A percentile compares a stretch with the other conserved stretches of the same genome.
These are phyloP conservation scores for Apis florea DNA, from an alignment of 1,140 invertebrate species.

Conservation along the genomic window DNA sequence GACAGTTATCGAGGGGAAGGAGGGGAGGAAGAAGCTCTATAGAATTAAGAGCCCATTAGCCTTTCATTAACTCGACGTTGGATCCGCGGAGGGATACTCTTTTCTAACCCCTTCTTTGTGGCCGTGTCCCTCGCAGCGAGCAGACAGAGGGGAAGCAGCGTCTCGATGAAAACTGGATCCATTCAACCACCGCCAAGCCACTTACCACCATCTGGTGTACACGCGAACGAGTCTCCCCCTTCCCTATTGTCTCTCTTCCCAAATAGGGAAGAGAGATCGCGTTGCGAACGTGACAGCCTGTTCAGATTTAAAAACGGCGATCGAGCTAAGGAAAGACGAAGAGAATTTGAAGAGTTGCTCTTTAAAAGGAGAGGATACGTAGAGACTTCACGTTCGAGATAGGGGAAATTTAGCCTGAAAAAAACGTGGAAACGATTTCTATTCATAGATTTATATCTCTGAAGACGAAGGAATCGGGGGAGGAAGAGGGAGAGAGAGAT, in stretches of 20 bases:
- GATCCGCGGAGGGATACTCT: constrained; percentile 35
- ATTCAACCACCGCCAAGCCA: constrained; percentile 37
- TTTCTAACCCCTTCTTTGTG: constrained; percentile 55
- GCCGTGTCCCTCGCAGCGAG: constrained; percentile 2
- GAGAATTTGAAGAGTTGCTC: neutral
- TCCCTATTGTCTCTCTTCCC: constrained; percentile 24
- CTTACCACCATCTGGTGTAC: constrained; percentile 52
- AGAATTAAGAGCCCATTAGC: constrained; percentile 75
- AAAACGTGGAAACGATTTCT: too few species aligned
- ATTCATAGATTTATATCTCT: too few species aligned
- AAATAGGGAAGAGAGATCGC: neutral
- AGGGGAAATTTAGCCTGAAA: too few species aligned
- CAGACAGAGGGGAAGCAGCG: constrained; percentile 10
- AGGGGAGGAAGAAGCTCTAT: constrained; percentile 63
- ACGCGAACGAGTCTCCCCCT: constrained; percentile 46
- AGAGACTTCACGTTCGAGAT: too few species aligned
- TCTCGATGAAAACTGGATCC: constrained; percentile 54
- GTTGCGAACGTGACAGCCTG: neutral
- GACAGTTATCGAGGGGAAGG: neutral
- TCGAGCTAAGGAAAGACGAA: neutral
- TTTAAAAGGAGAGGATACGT: too few species aligned
- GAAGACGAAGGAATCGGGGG: neutral
- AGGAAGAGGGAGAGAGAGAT: neutral
- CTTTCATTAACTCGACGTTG: constrained; percentile 71
- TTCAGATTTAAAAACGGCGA: neutral